Percentiles rank a stretch among this genome's conserved stretches.
Conservation (phyloP, 2,888 invertebrate genomes). For the Drosophila quinaria region DNA sequence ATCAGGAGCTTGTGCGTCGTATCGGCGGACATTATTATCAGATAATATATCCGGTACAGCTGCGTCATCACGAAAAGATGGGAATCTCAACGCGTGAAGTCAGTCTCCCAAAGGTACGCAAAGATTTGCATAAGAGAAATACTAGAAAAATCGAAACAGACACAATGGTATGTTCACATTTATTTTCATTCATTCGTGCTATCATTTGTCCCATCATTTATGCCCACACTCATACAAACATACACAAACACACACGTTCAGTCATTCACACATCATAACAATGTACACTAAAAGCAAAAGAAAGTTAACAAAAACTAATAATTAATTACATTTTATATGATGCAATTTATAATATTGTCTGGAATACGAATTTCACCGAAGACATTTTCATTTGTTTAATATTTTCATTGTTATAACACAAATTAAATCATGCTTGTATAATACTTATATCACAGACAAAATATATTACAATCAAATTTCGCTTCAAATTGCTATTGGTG, state of each 20-base stretch:
- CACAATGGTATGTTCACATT: slow-evolving; percentile 86
- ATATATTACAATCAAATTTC: background rate
- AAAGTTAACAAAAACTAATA: background rate
- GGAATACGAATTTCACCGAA: background rate
- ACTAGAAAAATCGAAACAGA: slow-evolving; percentile 85
- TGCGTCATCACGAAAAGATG: slow-evolving; percentile 98
- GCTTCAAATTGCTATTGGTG: slow-evolving; percentile 13
- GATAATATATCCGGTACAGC: slow-evolving; percentile 97
- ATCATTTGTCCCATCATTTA: slow-evolving; percentile 42
- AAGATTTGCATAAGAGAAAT: slow-evolving; percentile 85
- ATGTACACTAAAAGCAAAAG: background rate
- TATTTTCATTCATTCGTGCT: slow-evolving; percentile 44
- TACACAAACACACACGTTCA: too few relatives aligned
- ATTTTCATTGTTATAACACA: slow-evolving; percentile 1
- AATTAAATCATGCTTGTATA: background rate
- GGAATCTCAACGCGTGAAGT: slow-evolving; percentile 97
- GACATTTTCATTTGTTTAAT: background rate
- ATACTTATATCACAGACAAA: background rate
- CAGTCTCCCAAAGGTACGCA: slow-evolving; percentile 93
- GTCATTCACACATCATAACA: background rate
- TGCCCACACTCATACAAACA: background rate
- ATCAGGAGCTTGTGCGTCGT: slow-evolving; percentile 96
- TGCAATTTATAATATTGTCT: background rate
- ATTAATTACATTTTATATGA: background rate
- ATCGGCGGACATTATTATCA: slow-evolving; percentile 97